Percentiles rank a stretch among this genome's conserved stretches.
Evolutionary conservation across 2,888 invertebrate genomes (phyloP).

Genomic region (Stenichneumon culpator): DNA sequence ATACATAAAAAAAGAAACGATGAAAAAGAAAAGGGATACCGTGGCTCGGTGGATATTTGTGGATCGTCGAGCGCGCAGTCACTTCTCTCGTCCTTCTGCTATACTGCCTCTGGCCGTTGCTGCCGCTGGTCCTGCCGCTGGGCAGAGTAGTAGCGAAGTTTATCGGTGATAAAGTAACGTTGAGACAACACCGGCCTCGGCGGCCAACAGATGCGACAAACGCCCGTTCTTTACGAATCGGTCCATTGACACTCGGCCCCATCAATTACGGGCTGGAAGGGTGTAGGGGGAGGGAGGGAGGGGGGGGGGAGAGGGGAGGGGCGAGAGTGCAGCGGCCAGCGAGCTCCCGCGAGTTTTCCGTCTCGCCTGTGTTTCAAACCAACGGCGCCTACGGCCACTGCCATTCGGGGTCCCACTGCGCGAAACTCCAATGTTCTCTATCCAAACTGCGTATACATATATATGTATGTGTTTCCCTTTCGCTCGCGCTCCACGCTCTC

Average conservation of each 20-base stretch:
- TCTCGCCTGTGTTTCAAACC: slow-evolving; percentile 66
- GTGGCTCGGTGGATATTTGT: slow-evolving; percentile 59
- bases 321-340: not conserved
- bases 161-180: slow-evolving; percentile 66
- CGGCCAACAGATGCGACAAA: slow-evolving; percentile 75
- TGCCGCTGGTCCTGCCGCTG: slow-evolving; percentile 20
- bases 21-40: slow-evolving; percentile 41
- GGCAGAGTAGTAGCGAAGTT: slow-evolving; percentile 57
- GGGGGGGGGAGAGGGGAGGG: not conserved
- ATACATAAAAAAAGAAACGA: slow-evolving; percentile 32
- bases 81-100: slow-evolving; percentile 35
- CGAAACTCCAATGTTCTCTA: slow-evolving; percentile 58
- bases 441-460: slow-evolving; percentile 5
- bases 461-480: not conserved
- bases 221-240: slow-evolving; percentile 76
- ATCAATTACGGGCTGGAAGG: slow-evolving; percentile 75
- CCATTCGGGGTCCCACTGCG: slow-evolving; percentile 65
- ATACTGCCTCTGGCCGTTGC: slow-evolving; percentile 32
- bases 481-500: slow-evolving; percentile 4
- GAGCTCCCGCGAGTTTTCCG: slow-evolving; percentile 46
- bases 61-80: slow-evolving; percentile 52
- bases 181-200: slow-evolving; percentile 64
- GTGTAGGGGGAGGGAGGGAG: slow-evolving; percentile 1
- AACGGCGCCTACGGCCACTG: slow-evolving; percentile 70
- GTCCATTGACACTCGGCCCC: slow-evolving; percentile 77